Base-by-base conservation (phyloP, 2,113 vertebrate genomes). In the Uria aalge region DNA sequence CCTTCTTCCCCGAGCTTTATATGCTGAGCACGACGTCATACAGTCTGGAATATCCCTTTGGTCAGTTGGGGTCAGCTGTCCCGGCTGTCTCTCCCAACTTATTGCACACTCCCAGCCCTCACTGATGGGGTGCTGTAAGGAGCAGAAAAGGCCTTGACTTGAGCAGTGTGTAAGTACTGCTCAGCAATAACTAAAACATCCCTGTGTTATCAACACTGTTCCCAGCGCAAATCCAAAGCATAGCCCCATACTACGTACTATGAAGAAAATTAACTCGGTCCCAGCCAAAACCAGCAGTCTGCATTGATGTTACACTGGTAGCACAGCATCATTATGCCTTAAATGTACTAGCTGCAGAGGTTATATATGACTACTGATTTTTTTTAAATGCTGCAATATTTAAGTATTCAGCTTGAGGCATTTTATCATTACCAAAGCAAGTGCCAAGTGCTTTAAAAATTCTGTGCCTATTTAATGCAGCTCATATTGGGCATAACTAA, bases 361-460 rank as follows among this genome's bases (percentile, higher is more conserved):
- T 64, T 76, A 36, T 94, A 72, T 79, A 52, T 64, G 72, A 38
- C 75, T 77, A 30, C 78, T 83, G 93, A 63, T 86, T 90, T 66
- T 88, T 48, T 94, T 62, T 88, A 50, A 59, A 34, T 74, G 72
- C 72, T 56, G n/a, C 41, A 55, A 22, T 92, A 80, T 85, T 72
- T 82, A 80, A 74, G 29, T 88, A 56, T 90, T 95, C 72, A 43
- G 27, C 52, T 85, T 80, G 88, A 83, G 75, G 72, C 55, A 34
- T 80, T 92, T 88, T 88, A 52, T 90, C 38, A 71, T 74, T 90
- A 88, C 29, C 29, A 67, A 74, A 77, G 38, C 36, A 68, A 72
- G 57, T 88, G 62, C 94, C 26, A 78, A 85, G 36, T 79, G 41
- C 62, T 90, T 86, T 94, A 76, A 82, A 94, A 91, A 69, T 79